phyloP scores from a whole-genome alignment of 1,140 invertebrate species.

The Papilio glaucus region DNA sequence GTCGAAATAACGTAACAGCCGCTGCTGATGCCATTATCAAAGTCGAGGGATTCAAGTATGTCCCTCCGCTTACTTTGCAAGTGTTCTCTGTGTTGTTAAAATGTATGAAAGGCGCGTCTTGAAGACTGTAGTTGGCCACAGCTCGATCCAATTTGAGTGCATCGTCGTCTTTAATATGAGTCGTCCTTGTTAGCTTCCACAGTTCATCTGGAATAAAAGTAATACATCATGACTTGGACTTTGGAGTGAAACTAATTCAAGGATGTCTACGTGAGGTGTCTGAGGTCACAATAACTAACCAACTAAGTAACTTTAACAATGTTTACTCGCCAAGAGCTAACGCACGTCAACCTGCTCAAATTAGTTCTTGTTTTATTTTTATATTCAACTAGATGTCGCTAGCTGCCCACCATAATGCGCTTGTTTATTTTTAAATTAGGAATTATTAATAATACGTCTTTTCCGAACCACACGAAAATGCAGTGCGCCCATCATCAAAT shows the following conservation, averaged over 20 bases:
- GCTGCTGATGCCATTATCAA: constrained; percentile 62
- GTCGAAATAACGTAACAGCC: constrained; percentile 58
- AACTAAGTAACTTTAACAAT: no score
- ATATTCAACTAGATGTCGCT: constrained; percentile 33
- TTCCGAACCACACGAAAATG: no score
- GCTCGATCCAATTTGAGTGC: constrained; percentile 59
- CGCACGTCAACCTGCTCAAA: no score
- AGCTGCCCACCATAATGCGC: background rate
- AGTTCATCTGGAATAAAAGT: constrained; percentile 66
- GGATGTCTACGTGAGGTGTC: no score
- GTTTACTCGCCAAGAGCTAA: no score
- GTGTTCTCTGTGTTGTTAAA: constrained; percentile 75
- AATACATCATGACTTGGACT: no score
- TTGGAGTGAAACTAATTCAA: no score
- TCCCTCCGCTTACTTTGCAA: constrained; percentile 58
- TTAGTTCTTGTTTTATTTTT: background rate
- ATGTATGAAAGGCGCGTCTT: constrained; percentile 57
- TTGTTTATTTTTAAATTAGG: no score
- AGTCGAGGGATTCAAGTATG: constrained; percentile 50
- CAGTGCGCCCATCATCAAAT: no score
- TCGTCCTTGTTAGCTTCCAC: constrained; percentile 70
- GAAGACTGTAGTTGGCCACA: constrained; percentile 62
- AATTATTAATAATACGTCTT: no score
- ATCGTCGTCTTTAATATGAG: constrained; percentile 66
- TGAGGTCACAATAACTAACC: no score